These are phyloP conservation scores for Leptura quadrifasciata DNA, from an alignment of 2,888 invertebrate genomes.

Conservation along the genomic window DNA sequence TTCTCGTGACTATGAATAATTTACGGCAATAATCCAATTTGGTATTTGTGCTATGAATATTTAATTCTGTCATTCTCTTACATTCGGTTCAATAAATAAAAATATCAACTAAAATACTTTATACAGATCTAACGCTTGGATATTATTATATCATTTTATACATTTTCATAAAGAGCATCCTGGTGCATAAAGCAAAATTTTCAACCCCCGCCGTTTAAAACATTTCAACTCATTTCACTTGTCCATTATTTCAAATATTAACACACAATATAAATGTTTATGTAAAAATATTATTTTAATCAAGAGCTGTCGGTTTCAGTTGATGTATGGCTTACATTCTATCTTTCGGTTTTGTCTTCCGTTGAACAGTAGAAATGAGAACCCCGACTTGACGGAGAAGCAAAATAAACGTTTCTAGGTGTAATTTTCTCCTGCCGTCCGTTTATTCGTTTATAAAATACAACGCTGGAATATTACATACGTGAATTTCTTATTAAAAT, in stretches of 20 bases:
- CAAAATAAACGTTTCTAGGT: constrained; percentile 9
- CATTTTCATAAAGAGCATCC: neutral
- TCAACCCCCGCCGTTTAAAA: neutral
- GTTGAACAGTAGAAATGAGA: neutral
- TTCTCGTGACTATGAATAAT: no score
- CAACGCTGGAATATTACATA: neutral
- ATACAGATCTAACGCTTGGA: neutral
- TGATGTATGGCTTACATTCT: neutral
- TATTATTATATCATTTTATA: neutral
- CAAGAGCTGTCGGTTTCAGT: neutral
- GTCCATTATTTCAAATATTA: neutral
- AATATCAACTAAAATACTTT: no score
- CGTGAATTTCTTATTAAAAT: constrained; percentile 13
- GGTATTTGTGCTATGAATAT: no score
- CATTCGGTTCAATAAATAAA: no score
- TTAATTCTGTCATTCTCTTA: no score
- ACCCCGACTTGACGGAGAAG: neutral
- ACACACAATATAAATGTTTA: neutral
- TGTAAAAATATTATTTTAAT: constrained; percentile 2
- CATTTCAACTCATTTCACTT: neutral
- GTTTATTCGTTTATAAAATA: constrained; percentile 19
- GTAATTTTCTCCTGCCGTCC: constrained; percentile 10
- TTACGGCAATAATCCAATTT: no score
- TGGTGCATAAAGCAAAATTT: neutral
- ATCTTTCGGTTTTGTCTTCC: neutral